Percentiles rank a stretch among this genome's conserved stretches.
These are phyloP conservation scores for Linhomoeus sp. DNA, from an alignment of 2,888 invertebrate species.

Conservation along the genomic window DNA sequence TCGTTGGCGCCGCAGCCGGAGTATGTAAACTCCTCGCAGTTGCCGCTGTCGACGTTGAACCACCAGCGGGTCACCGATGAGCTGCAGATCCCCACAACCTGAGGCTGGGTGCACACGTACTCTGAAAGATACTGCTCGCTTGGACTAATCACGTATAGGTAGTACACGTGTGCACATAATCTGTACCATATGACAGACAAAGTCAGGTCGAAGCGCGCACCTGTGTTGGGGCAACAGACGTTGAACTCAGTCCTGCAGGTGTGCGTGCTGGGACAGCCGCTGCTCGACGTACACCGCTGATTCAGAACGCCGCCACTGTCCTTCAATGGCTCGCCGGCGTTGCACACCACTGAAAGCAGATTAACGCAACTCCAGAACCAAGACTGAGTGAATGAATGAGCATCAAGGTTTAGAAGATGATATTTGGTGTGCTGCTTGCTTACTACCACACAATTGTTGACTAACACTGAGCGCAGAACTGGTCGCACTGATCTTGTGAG, in stretches of 20 bases:
- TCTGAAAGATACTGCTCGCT: conserved; percentile 13
- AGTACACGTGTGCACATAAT: no score
- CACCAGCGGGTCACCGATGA: conserved; percentile 26
- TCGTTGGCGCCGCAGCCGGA: conserved; percentile 6
- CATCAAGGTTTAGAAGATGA: no score
- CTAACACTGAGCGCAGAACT: conserved; percentile 25
- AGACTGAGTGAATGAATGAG: no score
- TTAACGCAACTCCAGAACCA: no score
- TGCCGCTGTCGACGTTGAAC: conserved; percentile 8
- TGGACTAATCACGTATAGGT: no score
- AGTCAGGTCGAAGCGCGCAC: no score
- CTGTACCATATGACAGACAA: no score
- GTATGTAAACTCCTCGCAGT: conserved; percentile 5
- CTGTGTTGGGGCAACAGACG: conserved; percentile 4
- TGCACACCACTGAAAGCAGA: not conserved
- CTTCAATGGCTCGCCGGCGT: conserved; percentile 3
- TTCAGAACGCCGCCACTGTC: not conserved
- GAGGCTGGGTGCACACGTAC: conserved; percentile 24
- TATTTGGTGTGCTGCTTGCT: not conserved
- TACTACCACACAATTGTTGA: not conserved
- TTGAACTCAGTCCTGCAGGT: not conserved
- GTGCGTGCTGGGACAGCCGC: conserved; percentile 1
- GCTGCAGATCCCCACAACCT: conserved; percentile 23
- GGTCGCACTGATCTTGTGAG: conserved; percentile 23
- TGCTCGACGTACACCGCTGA: not conserved